phyloP scores from a whole-genome alignment of 2,888 invertebrate species.

The Tolmerus cingulatus region DNA sequence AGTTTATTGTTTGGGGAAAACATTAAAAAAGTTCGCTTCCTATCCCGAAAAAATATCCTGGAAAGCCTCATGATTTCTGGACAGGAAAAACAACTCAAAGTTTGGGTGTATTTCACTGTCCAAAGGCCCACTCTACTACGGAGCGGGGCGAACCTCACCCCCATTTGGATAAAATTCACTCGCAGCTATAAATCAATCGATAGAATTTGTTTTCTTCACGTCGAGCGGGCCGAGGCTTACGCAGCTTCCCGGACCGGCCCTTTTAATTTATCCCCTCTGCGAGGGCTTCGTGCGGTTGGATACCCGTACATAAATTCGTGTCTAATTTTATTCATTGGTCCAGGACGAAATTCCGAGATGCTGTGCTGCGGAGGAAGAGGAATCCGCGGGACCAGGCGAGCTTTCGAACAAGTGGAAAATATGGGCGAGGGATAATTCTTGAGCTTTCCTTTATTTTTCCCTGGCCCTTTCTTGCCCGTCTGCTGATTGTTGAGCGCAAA shows the following conservation, averaged over 20 bases:
- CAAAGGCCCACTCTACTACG: background rate
- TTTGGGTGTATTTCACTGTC: background rate
- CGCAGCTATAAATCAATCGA: slow-evolving; percentile 29
- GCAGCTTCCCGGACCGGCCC: background rate
- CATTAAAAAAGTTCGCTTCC: background rate
- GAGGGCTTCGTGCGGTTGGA: slow-evolving; percentile 15
- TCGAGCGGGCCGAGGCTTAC: background rate
- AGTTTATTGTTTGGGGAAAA: background rate
- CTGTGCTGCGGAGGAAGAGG: background rate
- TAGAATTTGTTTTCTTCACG: slow-evolving; percentile 34
- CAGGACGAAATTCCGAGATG: slow-evolving; percentile 31
- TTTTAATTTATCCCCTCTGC: slow-evolving; percentile 39
- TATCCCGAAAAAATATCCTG: background rate
- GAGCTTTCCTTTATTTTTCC: slow-evolving; percentile 22
- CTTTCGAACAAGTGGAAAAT: slow-evolving; percentile 39
- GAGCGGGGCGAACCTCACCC: background rate
- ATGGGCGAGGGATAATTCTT: slow-evolving; percentile 31
- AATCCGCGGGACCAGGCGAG: background rate
- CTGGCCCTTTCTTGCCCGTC: background rate
- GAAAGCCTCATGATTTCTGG: background rate
- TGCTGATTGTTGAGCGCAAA: slow-evolving; percentile 37
- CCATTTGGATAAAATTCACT: slow-evolving; percentile 10
- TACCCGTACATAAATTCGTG: slow-evolving; percentile 43
- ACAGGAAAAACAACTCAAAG: background rate
- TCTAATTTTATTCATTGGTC: slow-evolving; percentile 46